Evolutionary conservation across 2,888 invertebrate genomes (phyloP), one percentile per base, ranked within the genome.

Genomic region (Netelia fuscicornis): DNA sequence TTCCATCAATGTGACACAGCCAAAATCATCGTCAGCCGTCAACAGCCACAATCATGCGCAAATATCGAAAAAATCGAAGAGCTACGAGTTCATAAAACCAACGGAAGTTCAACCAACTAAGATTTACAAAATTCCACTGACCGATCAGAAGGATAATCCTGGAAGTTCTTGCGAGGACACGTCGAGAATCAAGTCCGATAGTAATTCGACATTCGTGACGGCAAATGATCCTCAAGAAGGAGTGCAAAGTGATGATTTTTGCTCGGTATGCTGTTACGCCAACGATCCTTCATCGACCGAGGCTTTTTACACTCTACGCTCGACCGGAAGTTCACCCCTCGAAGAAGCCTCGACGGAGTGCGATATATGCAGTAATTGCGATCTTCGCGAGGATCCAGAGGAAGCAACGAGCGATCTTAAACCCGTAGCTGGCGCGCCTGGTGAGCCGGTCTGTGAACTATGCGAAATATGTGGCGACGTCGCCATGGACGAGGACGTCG

Each of bases 321-420:
- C 93, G 0, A 90, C 89, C 58, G 91, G 91, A 37, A 93, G 93
- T 44, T 93, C 93, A 0, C 90, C 93, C 0, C 89, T 84, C 6
- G 92, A 92, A n/a, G 91, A 92, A 23, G 93, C 93, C 17, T 92
- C 93, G 0, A 92, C 92, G 2, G 93, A 93, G 68, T 94, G 93
- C 86, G 93, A 93, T 72, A 92, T 93, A 17, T 93, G 93, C 83
- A 92, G 92, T 52, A 91, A 92, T 48, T 92, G 91, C 87, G 92
- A 93, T 72, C 60, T 92, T 0, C 82, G 72, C 23, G 91, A 90
- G 10, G 91, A 89, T 3, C 89, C 90, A 2, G 90, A 91, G 0
- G 85, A 83, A 6, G 85, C 86, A 20, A 30, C 25, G 86, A 83
- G 9, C 2, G 87, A 87, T 5, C 85, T 86, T 23, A 75, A 87